Percentiles rank a stretch among this genome's conserved stretches.
Conservation (phyloP, 2,888 invertebrate genomes). For the Osmoderma eremita region DNA sequence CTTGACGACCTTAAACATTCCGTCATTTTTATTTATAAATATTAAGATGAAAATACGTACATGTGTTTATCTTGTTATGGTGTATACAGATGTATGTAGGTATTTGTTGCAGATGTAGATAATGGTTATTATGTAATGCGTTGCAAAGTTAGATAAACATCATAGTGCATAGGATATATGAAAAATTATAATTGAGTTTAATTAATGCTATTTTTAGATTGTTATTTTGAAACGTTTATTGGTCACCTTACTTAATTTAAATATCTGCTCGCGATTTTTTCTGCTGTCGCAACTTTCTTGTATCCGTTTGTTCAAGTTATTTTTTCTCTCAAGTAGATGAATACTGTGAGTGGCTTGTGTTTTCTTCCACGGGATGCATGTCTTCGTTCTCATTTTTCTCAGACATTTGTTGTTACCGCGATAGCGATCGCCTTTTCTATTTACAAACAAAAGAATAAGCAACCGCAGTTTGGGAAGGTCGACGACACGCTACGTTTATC, state of each 20-base stretch:
- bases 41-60: slow-evolving; percentile 1
- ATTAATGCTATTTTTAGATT: too few relatives aligned
- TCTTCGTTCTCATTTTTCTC: slow-evolving; percentile 11
- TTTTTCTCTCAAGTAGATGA: background rate
- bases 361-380: slow-evolving; percentile 9
- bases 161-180: too few relatives aligned
- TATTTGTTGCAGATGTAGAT: background rate
- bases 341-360: background rate
- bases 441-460: slow-evolving; percentile 31
- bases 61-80: background rate
- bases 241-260: too few relatives aligned
- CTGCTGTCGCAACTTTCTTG: background rate
- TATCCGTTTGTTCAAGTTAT: background rate
- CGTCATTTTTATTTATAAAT: slow-evolving; percentile 6
- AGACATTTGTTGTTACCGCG: slow-evolving; percentile 1
- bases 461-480: slow-evolving; percentile 15
- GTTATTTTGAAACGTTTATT: too few relatives aligned
- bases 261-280: background rate
- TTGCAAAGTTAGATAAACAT: too few relatives aligned
- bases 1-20: slow-evolving; percentile 9
- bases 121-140: background rate
- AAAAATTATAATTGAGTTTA: too few relatives aligned
- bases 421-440: slow-evolving; percentile 27
- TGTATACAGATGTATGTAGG: background rate
- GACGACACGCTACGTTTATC: slow-evolving; percentile 21